Percentiles rank a stretch among this genome's conserved stretches.
Conservation (phyloP, 2,888 invertebrate genomes). For the Octodonta nipae region DNA sequence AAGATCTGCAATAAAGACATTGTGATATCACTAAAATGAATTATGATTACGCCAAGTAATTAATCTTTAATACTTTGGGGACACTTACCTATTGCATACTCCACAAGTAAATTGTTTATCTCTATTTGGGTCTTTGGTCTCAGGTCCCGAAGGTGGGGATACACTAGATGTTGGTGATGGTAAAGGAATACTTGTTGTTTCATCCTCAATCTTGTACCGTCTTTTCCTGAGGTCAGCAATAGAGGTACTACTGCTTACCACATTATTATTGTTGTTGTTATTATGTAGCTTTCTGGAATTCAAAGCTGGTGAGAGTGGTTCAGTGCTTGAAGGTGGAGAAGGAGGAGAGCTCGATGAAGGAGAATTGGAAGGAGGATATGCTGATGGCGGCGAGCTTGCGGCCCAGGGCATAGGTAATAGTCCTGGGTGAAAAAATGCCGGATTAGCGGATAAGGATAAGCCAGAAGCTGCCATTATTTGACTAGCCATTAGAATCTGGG, state of each 20-base stretch:
- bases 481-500: slow-evolving; percentile 39
- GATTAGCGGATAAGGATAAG: slow-evolving; percentile 42
- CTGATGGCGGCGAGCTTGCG: slow-evolving; percentile 34
- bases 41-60: not conserved
- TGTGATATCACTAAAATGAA: not conserved
- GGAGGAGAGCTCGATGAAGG: slow-evolving; percentile 35
- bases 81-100: slow-evolving; percentile 50
- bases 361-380: slow-evolving; percentile 19
- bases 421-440: slow-evolving; percentile 50
- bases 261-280: slow-evolving; percentile 34
- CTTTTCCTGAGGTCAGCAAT: slow-evolving; percentile 19
- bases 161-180: slow-evolving; percentile 44
- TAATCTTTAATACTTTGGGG: not conserved
- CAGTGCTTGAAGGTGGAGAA: slow-evolving; percentile 36
- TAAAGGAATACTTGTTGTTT: slow-evolving; percentile 30
- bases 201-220: slow-evolving; percentile 25
- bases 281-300: slow-evolving; percentile 19
- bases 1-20: slow-evolving; percentile 42
- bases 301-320: slow-evolving; percentile 32
- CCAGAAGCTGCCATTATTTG: slow-evolving; percentile 43
- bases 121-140: slow-evolving; percentile 30
- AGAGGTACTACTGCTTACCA: slow-evolving; percentile 35
- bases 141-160: slow-evolving; percentile 37
- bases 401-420: slow-evolving; percentile 44
- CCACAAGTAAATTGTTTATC: slow-evolving; percentile 83